Base-by-base conservation (phyloP, 2,113 vertebrate genomes). In the Baryphthengus martii region DNA sequence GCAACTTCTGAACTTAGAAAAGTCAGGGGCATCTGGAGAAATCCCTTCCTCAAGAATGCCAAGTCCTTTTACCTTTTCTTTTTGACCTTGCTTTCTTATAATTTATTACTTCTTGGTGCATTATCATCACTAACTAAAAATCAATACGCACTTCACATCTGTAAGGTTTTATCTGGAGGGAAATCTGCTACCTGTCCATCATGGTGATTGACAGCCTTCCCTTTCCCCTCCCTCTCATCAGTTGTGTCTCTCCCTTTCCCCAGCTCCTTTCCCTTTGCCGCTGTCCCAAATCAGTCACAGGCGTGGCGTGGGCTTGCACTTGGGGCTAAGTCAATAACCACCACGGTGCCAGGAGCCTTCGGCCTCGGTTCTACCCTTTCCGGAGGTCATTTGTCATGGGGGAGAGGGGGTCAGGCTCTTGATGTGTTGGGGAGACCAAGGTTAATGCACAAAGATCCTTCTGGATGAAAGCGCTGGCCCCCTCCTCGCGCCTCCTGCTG, bases 101-200 rank as follows among this genome's bases (percentile, higher is more conserved):
- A 98, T 98, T 98, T 97, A 98, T 98, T 89, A 96, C 97, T 98
- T 98, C 98, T 98, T 97, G 97, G 97, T 97, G 94, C 94, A 96
- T 97, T 97, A 98, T 96, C 97, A 88, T 97, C 92, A 40, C 98
- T 97, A 98, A 98, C 97, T 77, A 93, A 98, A 98, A 98, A 98
- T 98, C 98, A 88, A 98, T 98, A 93, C 84, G 62, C 94, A 67
- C 96, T 97, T 76, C 97, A 97, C 98, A 98, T 98, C 98, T 98
- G 98, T 95, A 92, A 96, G 96, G 97, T 33, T 98, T 98, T 98
- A 98, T 98, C 98, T 97, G 97, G 97, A 89, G 96, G 97, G 96
- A 96, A 90, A 98, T 98, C 98, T 97, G 94, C 40, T 56, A 37
- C 74, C 96, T 97, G 98, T 96, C 98, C 50, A 29, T 98, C 98